Base-by-base conservation (phyloP, 2,113 vertebrate species). In the Philantomba maxwellii region DNA sequence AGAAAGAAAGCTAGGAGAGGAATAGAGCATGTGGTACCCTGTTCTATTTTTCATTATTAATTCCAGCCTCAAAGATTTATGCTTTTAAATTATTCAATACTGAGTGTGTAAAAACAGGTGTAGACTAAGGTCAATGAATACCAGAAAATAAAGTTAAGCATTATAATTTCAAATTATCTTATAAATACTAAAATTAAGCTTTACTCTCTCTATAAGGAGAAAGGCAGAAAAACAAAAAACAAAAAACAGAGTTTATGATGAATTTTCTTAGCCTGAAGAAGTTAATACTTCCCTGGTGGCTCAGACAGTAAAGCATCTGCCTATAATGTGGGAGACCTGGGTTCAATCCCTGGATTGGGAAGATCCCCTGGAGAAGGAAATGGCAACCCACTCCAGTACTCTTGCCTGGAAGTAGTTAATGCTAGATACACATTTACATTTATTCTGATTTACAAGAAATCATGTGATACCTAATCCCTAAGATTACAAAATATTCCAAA, bases 1-100 rank as follows among this genome's bases (percentile, higher is more conserved):
- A 93, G 47, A 75, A 70, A 84, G 80, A n/a, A 80, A 91, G 53
- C 26, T 75, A 70, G 51, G 64, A 85, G n/a, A 60, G 25, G 57
- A 87, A 87, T 1, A 87, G 30, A 78, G 30, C 21, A 80, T 83
- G 43, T 86, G 47, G 36, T 93, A 94, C 33, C 45, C 86, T 91
- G 39, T 55, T 97, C 28, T 95, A 88, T 30, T 87, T 81, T 95
- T 80, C 93, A 91, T 95, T 73, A 97, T 93, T 95, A 97, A 95
- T 26, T 95, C 8, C 11, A 96, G 55, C 10, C 45, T 94, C 60
- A 87, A 96, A 77, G 57, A 58, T 55, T 94, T 93, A 87, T 2
- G 47, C 75, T 95, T 96, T 88, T 23, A 39, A 64, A 94, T 96
- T 95, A 91, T 57, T 19, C 30, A 89, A 26, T 58, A 64, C 1